phyloP scores from a whole-genome alignment of 2,113 vertebrate genomes.

The Rhagologus leucostigma region DNA sequence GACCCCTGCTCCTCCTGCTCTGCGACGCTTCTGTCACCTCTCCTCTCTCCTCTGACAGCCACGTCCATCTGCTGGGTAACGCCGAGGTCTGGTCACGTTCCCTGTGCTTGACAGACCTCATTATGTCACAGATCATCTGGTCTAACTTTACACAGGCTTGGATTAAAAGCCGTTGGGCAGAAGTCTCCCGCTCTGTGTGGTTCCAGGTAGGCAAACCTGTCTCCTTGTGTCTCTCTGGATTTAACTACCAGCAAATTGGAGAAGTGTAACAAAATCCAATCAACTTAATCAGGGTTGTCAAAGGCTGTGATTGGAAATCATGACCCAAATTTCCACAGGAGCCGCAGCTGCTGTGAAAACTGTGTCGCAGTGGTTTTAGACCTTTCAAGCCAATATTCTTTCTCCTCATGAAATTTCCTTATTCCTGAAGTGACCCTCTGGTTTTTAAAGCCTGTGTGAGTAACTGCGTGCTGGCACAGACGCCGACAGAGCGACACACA shows the following conservation, averaged over 20 bases:
- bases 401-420: neutral
- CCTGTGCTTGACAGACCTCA: conserved; percentile 65
- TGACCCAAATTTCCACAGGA: neutral
- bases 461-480: neutral
- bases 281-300: neutral
- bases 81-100: conserved; percentile 55
- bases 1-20: conserved; percentile 18
- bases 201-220: conserved; percentile 4
- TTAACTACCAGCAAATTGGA: neutral
- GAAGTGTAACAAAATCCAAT: neutral
- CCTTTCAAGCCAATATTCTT: neutral
- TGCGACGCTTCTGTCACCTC: conserved; percentile 43
- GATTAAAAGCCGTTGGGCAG: conserved; percentile 27
- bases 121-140: conserved; percentile 46
- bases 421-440: neutral
- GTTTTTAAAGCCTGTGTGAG: neutral
- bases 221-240: neutral
- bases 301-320: neutral
- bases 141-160: conserved; percentile 49
- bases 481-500: neutral
- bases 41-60: conserved; percentile 44
- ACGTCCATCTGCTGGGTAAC: conserved; percentile 57
- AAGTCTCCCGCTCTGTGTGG: neutral
- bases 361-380: neutral
- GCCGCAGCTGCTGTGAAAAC: neutral